Base-by-base conservation (phyloP, 2,888 invertebrate genomes). In the Drosophila atripex region DNA sequence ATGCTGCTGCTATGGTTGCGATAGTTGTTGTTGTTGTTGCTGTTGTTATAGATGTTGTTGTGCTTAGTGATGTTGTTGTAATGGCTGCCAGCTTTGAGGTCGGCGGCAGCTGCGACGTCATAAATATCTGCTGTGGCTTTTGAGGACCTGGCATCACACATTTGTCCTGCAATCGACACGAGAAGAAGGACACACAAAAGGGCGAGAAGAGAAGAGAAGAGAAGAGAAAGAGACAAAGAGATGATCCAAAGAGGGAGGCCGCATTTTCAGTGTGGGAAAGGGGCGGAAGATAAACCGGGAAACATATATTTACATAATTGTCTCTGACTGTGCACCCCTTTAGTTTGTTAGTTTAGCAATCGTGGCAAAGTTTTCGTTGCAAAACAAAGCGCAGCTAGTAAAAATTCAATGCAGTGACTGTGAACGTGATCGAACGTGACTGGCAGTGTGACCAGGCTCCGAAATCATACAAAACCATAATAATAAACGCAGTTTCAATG, bases 121-220 rank as follows among this genome's bases (percentile, higher is more conserved):
- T 85, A 87, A 90, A 90, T 77, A 90, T 88, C 77, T 88, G 87
- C 76, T 88, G 86, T 71, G 88, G 75, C 76, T 85, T 85, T 77
- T 89, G 88, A 18, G 77, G 80, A 78, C 70, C 78, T 75, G 90
- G 77, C 90, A 90, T 91, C 90, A 91, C 90, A 91, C 91, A 91
- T 90, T 90, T 88, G 91, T 91, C 90, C 91, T 91, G 89, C 59
- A 90, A 66, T 61, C 50, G 63, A 75, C 53, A 60, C 47, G 55
- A 56, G 71, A 51, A 46, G 46, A 64, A 51, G 53, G 54, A 57
- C 66, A 57, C 46, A 63, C 23, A 35, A 39, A 30, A 14, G n/a
- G 14, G n/a, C n/a, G n/a, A n/a, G n/a, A n/a, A 38, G 38, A 14
- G 14, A 14, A 38, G 38, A 38, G 3, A 38, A 11, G 11, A 12